Evolutionary conservation across 2,797 vertebrate species (phyloP).

Genomic region (Malurus leucopterus): DNA sequence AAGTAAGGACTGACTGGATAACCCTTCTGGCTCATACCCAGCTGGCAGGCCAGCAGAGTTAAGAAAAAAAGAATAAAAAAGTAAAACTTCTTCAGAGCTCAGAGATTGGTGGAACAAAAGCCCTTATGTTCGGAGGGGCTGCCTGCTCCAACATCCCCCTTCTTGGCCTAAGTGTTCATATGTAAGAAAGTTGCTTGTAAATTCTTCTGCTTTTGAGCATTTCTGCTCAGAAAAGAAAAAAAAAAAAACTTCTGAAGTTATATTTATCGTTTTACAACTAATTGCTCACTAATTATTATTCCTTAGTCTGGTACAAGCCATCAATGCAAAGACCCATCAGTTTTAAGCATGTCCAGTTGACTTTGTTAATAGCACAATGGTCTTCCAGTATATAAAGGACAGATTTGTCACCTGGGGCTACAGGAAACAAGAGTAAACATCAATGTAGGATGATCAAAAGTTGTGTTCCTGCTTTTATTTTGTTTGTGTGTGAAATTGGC

Average conservation of each 20-base stretch:
- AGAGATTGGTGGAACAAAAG: constrained; percentile 58
- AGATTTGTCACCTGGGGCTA: constrained; percentile 50
- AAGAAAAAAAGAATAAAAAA: constrained; percentile 16
- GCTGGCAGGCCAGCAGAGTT: constrained; percentile 57
- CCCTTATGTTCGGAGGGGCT: constrained; percentile 23
- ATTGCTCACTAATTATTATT: constrained; percentile 20
- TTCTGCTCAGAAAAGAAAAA: neutral
- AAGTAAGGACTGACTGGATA: constrained; percentile 67
- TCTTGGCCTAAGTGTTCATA: constrained; percentile 16
- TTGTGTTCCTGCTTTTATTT: constrained; percentile 42
- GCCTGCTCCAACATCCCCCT: constrained; percentile 37
- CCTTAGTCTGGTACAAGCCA: neutral
- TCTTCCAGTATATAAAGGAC: constrained; percentile 1
- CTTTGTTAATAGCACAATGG: neutral
- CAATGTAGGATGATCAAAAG: constrained; percentile 19
- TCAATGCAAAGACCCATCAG: neutral
- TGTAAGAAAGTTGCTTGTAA: constrained; percentile 50
- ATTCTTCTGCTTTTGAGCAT: constrained; percentile 9
- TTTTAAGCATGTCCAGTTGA: neutral
- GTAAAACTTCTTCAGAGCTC: constrained; percentile 38
- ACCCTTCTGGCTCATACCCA: constrained; percentile 67
- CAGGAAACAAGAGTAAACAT: constrained; percentile 58
- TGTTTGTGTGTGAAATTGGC: constrained; percentile 15
- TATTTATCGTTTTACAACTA: constrained; percentile 21
- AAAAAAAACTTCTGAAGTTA: neutral